A percentile compares a stretch with the other conserved stretches of the same genome.
These are phyloP conservation scores for Drosophila phalerata DNA, from an alignment of 2,888 invertebrate species.

Conservation along the genomic window DNA sequence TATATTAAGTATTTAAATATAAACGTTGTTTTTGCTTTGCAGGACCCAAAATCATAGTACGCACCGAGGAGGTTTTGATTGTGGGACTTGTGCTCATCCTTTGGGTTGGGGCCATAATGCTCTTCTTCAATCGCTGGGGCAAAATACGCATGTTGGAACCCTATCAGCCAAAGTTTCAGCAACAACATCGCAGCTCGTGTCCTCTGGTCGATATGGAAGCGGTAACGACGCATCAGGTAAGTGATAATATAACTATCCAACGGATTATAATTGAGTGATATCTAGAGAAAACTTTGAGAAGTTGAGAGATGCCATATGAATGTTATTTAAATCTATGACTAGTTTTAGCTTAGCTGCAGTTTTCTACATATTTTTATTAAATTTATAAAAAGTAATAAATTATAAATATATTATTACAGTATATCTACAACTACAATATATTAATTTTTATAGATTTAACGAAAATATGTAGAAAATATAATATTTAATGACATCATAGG, in stretches of 20 bases:
- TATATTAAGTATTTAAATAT: constrained; percentile 1
- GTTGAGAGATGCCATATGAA: too few relatives aligned
- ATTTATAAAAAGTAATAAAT: too few relatives aligned
- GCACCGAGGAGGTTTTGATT: constrained; percentile 94
- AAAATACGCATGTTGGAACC: constrained; percentile 97
- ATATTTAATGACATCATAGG: too few relatives aligned
- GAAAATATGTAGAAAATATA: too few relatives aligned
- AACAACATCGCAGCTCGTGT: constrained; percentile 92
- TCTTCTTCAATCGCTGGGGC: constrained; percentile 97
- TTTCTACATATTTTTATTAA: too few relatives aligned
- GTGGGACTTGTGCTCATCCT: constrained; percentile 93
- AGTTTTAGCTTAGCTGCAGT: too few relatives aligned
- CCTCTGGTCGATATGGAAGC: constrained; percentile 87
- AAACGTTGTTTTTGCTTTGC: constrained; percentile 16
- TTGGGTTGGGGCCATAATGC: constrained; percentile 95
- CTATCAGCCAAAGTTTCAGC: constrained; percentile 95
- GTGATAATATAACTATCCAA: background rate
- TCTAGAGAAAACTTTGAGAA: background rate
- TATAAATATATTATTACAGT: too few relatives aligned
- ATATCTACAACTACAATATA: too few relatives aligned
- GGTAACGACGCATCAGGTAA: constrained; percentile 83
- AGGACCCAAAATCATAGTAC: constrained; percentile 90
- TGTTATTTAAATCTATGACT: too few relatives aligned
- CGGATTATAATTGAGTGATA: background rate
- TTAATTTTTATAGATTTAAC: too few relatives aligned